A percentile compares a stretch with the other conserved stretches of the same genome.
Conservation (phyloP, 2,113 vertebrate genomes). For the Syngnathus scovelli region DNA sequence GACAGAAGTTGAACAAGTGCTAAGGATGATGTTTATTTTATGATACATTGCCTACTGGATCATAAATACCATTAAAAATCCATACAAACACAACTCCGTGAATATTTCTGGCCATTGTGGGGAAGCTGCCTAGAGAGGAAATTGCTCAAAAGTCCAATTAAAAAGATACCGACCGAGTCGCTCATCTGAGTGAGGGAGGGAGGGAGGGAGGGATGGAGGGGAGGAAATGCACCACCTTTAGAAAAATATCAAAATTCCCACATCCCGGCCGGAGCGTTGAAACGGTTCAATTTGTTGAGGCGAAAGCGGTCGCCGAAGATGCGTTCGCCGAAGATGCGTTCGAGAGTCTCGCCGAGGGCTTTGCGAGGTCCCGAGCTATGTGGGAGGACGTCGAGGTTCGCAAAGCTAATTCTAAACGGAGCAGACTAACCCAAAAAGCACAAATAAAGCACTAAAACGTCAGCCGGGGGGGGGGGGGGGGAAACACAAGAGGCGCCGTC, state of each 20-base stretch:
- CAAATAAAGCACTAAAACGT: slow-evolving; percentile 40
- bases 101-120: slow-evolving; percentile 40
- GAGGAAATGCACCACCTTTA: slow-evolving; percentile 43
- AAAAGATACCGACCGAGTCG: slow-evolving; percentile 38
- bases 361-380: slow-evolving; percentile 28
- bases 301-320: slow-evolving; percentile 5
- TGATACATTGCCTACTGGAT: slow-evolving; percentile 61
- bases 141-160: slow-evolving; percentile 38
- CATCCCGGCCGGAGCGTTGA: background rate
- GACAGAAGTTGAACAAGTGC: slow-evolving; percentile 5
- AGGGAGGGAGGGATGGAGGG: no score
- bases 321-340: background rate
- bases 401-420: slow-evolving; percentile 34
- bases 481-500: background rate
- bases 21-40: slow-evolving; percentile 63
- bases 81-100: slow-evolving; percentile 63
- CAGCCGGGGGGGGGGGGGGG: no score
- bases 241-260: slow-evolving; percentile 66
- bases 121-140: slow-evolving; percentile 52
- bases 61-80: slow-evolving; percentile 68
- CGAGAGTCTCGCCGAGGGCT: background rate
- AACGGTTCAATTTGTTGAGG: slow-evolving; percentile 27
- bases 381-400: slow-evolving; percentile 62
- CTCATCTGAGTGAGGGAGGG: no score
- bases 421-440: slow-evolving; percentile 31